A percentile compares a stretch with the other conserved stretches of the same genome.
Evolutionary conservation across 2,113 vertebrate species (phyloP).

Genomic region (Cichladusa arquata): DNA sequence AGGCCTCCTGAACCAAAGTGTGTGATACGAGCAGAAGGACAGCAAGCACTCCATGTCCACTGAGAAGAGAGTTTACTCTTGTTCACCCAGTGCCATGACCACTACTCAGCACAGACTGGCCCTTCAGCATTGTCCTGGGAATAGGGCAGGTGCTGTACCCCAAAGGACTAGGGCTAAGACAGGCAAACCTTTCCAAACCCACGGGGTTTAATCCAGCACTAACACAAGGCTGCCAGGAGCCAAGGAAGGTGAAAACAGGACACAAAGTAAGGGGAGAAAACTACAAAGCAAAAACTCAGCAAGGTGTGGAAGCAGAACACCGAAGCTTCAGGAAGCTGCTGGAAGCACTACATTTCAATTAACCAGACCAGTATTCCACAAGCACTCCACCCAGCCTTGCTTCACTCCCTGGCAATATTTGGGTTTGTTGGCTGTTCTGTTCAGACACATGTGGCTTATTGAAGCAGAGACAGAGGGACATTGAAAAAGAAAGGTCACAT

Average conservation of each 20-base stretch:
- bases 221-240: not conserved
- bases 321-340: not conserved
- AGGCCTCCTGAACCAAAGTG: accelerated
- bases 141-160: not conserved
- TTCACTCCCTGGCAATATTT: not conserved
- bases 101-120: accelerated
- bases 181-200: not conserved
- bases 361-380: not conserved
- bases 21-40: accelerated
- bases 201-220: not conserved
- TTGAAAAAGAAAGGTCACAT: not conserved
- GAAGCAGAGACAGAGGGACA: not conserved
- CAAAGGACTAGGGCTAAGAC: not conserved
- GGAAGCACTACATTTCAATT: not conserved
- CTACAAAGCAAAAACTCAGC: not conserved
- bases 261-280: accelerated
- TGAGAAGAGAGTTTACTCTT: accelerated
- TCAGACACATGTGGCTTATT: not conserved
- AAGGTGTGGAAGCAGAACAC: not conserved
- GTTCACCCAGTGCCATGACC: accelerated
- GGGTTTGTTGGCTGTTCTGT: not conserved
- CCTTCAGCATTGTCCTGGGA: not conserved
- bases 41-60: accelerated
- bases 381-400: not conserved
- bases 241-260: not conserved